Evolutionary conservation across 64 coral and sea anemone genomes (phyloP), one percentile per base, ranked within the genome.

Genomic region (Pocillopora verrucosa): DNA sequence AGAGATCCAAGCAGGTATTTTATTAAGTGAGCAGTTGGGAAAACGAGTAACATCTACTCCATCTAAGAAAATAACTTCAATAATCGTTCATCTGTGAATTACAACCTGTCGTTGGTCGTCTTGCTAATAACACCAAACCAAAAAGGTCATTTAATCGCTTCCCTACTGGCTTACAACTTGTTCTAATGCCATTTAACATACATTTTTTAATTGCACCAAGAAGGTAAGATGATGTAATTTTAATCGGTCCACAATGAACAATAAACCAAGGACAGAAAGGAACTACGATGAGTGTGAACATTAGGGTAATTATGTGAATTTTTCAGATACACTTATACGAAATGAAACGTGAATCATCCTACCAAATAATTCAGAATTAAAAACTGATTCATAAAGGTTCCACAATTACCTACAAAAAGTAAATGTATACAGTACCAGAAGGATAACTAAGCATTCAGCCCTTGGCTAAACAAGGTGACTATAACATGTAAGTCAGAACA

Each of bases 31-130:
- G n/a, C 12, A 70, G 67, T 70, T 24, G 11, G 20, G 30, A 30
- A 30, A 30, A 25, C 4, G 25, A 70, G 67, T 68, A 6, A 13
- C 72, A 11, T 56, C 37, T 77, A 11, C 1, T 57, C 5, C 56
- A n/a, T 37, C n/a, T 68, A 3, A 22, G 26, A 85, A 85, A 81
- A 38, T 12, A 57, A 72, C 65, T 24, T 38, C 5, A 30, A 45
- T 56, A 72, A 85, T 85, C 64, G 22, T 26, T 85, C 64, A 85
- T 85, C 82, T 85, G 82, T 85, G 63, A 72, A 85, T 41, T 51
- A 57, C 65, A 36, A 85, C 82, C 82, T 85, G 82, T 10, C 36
- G 61, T 60, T 81, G 25, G 10, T 65, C 37, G 19, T 85, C 13
- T 45, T 56, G n/a, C 56, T 24, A 24, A 59, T 79, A 79, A 19